Conservation (phyloP, 2,888 invertebrate species). For the Boloria selene region DNA sequence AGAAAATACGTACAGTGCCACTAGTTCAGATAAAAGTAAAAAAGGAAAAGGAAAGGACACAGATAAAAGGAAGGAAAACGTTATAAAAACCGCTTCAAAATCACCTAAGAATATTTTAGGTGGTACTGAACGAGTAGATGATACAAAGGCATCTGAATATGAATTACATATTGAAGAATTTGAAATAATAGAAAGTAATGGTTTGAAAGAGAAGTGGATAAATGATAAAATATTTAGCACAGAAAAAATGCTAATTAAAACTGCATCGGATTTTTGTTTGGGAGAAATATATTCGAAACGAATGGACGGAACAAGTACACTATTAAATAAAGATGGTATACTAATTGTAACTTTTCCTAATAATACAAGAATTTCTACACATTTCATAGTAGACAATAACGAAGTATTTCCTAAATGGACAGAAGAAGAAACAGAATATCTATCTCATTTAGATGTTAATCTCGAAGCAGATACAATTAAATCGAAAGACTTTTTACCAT, state of each 20-base stretch:
- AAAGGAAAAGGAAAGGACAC: slow-evolving; percentile 53
- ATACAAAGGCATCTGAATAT: slow-evolving; percentile 47
- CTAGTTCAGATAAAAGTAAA: slow-evolving; percentile 56
- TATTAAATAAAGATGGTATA: slow-evolving; percentile 70
- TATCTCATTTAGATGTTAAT: slow-evolving; percentile 52
- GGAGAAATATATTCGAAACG: slow-evolving; percentile 71
- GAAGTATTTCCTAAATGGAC: slow-evolving; percentile 73
- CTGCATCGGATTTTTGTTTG: slow-evolving; percentile 69
- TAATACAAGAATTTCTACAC: slow-evolving; percentile 66
- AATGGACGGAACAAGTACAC: slow-evolving; percentile 67
- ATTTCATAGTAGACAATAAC: slow-evolving; percentile 58
- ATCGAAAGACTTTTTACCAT: slow-evolving; percentile 52
- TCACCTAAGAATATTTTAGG: slow-evolving; percentile 50
- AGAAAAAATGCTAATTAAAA: slow-evolving; percentile 64
- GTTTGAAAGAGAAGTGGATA: slow-evolving; percentile 61
- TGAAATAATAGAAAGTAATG: slow-evolving; percentile 61
- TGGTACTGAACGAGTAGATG: slow-evolving; percentile 42
- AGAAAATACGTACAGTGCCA: slow-evolving; percentile 49
- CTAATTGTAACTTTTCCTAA: slow-evolving; percentile 67
- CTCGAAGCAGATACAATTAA: slow-evolving; percentile 47
- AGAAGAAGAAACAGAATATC: slow-evolving; percentile 60
- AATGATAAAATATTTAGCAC: slow-evolving; percentile 49
- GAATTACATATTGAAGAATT: slow-evolving; percentile 65
- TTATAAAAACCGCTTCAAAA: slow-evolving; percentile 52
- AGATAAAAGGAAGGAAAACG: slow-evolving; percentile 50